These are phyloP conservation scores for Spicauda simplicius DNA, from an alignment of 2,888 invertebrate species.

Conservation along the genomic window DNA sequence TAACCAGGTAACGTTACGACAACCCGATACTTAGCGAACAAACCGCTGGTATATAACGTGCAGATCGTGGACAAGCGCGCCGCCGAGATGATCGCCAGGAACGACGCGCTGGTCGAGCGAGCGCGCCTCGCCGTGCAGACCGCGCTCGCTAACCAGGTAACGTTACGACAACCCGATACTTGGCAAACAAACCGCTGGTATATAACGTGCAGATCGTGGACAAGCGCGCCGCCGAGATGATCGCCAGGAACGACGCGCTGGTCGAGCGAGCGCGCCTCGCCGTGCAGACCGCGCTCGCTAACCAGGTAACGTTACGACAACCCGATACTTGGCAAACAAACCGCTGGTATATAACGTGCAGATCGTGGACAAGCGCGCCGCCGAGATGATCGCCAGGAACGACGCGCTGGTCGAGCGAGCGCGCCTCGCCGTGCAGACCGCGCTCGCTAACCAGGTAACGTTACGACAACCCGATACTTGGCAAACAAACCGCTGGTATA, in stretches of 20 bases:
- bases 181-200: too few relatives aligned
- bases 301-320: neutral
- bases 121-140: conserved; percentile 94
- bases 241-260: conserved; percentile 93
- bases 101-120: conserved; percentile 93
- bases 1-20: neutral
- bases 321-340: too few relatives aligned
- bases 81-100: conserved; percentile 96
- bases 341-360: conserved; percentile 92
- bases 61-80: conserved; percentile 92
- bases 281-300: conserved; percentile 90
- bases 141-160: conserved; percentile 79
- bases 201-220: conserved; percentile 91
- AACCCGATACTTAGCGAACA: too few relatives aligned
- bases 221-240: conserved; percentile 93
- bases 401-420: conserved; percentile 93
- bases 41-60: conserved; percentile 89
- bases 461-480: too few relatives aligned
- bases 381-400: conserved; percentile 96
- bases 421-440: conserved; percentile 93
- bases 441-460: conserved; percentile 72
- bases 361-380: conserved; percentile 91
- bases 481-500: too few relatives aligned
- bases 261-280: conserved; percentile 95
- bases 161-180: too few relatives aligned